phyloP scores from a whole-genome alignment of 2,113 vertebrate genomes.

The human (Homo sapiens) region GRCh38 chr11:21487501-21488000 shows the following conservation, averaged over 20 bases:
- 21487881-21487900: not conserved
- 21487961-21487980: too few relatives aligned
- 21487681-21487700: not conserved
- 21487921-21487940: too few relatives aligned
- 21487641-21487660: not conserved
- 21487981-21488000: too few relatives aligned
- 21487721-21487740: not conserved
- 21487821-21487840: not conserved
- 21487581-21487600: not conserved
- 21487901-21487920: not conserved
- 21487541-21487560: not conserved
- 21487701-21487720: not conserved
- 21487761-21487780: not conserved
- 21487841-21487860: not conserved
- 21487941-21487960: too few relatives aligned
- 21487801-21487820: not conserved
- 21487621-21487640: not conserved
- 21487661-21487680: not conserved
- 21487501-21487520: not conserved
- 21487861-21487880: not conserved
- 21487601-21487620: not conserved
- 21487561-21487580: not conserved
- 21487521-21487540: not conserved
- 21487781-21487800: not conserved
- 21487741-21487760: not conserved